These are phyloP conservation scores for Argyra leucocephala DNA, from an alignment of 2,888 invertebrate genomes.

Conservation along the genomic window DNA sequence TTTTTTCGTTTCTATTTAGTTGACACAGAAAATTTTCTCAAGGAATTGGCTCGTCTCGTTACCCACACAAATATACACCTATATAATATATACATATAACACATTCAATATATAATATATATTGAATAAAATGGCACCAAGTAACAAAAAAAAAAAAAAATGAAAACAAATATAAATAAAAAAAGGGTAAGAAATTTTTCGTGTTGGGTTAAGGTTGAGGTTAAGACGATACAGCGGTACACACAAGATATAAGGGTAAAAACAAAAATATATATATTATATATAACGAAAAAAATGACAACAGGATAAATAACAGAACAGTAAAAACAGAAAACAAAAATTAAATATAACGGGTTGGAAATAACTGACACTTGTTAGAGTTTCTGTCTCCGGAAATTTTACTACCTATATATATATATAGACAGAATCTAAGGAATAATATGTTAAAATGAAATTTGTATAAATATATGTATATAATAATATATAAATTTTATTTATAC, in stretches of 20 bases:
- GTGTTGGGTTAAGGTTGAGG: background rate
- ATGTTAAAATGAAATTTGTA: background rate
- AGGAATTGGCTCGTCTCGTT: background rate
- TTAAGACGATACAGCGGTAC: background rate
- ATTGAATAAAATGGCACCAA: background rate
- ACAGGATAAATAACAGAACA: background rate
- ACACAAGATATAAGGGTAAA: background rate
- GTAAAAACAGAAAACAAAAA: too few species aligned
- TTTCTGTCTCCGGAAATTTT: background rate
- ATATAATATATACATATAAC: background rate
- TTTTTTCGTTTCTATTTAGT: background rate
- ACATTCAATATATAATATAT: background rate
- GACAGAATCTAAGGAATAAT: background rate
- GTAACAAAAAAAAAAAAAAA: background rate
- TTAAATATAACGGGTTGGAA: background rate
- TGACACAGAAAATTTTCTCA: background rate
- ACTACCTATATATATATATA: background rate
- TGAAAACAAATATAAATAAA: background rate
- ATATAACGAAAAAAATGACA: background rate
- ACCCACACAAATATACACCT: background rate
- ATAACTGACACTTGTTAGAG: constrained; percentile 1
- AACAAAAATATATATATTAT: background rate
- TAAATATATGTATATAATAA: background rate
- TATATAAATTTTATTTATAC: background rate
- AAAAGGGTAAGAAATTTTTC: background rate